phyloP scores from a whole-genome alignment of 2,113 vertebrate genomes.

The Xiphophorus couchianus region DNA sequence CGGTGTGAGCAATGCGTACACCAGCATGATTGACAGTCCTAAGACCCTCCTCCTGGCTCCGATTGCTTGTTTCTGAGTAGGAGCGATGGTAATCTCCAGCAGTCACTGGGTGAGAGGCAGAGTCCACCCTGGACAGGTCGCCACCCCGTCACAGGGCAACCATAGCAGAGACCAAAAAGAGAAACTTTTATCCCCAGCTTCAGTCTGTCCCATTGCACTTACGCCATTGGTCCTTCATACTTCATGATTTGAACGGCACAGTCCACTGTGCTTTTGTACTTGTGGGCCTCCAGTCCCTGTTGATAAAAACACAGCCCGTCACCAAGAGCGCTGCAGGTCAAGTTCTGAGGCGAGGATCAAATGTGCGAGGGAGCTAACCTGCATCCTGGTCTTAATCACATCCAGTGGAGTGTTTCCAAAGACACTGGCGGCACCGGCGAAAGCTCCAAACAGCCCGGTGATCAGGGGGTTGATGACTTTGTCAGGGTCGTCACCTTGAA shows the following conservation, averaged over 20 bases:
- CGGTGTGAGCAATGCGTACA: no score
- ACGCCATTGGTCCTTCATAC: conserved; percentile 90
- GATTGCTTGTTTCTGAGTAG: no score
- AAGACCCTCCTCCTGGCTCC: no score
- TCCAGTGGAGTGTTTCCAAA: conserved; percentile 97
- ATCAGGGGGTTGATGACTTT: conserved; percentile 90
- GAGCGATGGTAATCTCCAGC: no score
- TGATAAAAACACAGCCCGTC: not conserved
- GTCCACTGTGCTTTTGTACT: conserved; percentile 92
- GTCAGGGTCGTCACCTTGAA: conserved; percentile 87
- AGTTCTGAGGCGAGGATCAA: not conserved
- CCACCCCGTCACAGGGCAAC: no score
- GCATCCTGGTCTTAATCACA: conserved; percentile 97
- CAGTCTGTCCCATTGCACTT: conserved; percentile 67
- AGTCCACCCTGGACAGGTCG: no score
- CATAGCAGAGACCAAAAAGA: no score
- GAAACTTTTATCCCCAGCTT: no score
- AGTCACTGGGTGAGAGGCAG: no score
- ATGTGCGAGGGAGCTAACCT: conserved; percentile 75
- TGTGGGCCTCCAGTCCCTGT: conserved; percentile 94
- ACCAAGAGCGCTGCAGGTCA: not conserved
- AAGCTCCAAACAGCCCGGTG: conserved; percentile 89
- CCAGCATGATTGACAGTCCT: no score
- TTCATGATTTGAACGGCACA: conserved; percentile 93
- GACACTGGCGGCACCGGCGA: conserved; percentile 92